Conservation (phyloP, 1,140 invertebrate genomes). For the Drosophila nigromelanica region DNA sequence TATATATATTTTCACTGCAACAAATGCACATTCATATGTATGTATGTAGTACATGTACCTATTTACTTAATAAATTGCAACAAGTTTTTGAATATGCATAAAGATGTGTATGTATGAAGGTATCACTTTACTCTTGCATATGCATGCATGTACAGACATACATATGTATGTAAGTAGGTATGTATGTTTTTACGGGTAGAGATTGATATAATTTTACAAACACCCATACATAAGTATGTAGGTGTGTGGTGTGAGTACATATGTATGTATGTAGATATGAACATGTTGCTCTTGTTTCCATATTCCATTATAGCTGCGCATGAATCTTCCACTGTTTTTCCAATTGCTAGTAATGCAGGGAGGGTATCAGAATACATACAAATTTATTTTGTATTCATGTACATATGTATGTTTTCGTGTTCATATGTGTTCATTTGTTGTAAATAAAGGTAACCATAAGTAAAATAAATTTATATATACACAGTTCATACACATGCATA, state of each 20-base stretch:
- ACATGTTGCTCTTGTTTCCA: conserved; percentile 37
- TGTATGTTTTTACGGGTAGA: background rate
- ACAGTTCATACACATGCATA: background rate
- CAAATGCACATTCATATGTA: no score
- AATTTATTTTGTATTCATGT: conserved; percentile 17
- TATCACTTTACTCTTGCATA: background rate
- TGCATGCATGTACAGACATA: background rate
- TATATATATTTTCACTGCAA: no score
- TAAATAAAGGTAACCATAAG: conserved; percentile 7
- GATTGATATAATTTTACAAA: no score
- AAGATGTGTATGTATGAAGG: background rate
- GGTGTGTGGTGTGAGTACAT: background rate
- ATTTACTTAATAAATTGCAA: conserved; percentile 4
- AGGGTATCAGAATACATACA: conserved; percentile 8
- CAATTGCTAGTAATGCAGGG: conserved; percentile 32
- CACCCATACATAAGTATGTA: background rate
- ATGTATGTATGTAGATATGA: background rate
- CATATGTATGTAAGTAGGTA: conserved; percentile 7
- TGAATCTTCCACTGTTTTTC: conserved; percentile 46
- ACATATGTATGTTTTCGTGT: background rate
- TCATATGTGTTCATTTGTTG: background rate
- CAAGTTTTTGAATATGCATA: background rate
- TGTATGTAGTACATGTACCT: no score
- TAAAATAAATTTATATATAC: conserved; percentile 1
- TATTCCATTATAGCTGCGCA: conserved; percentile 51